Conservation (phyloP, 2,888 invertebrate genomes). For the Limnephilus marmoratus region DNA sequence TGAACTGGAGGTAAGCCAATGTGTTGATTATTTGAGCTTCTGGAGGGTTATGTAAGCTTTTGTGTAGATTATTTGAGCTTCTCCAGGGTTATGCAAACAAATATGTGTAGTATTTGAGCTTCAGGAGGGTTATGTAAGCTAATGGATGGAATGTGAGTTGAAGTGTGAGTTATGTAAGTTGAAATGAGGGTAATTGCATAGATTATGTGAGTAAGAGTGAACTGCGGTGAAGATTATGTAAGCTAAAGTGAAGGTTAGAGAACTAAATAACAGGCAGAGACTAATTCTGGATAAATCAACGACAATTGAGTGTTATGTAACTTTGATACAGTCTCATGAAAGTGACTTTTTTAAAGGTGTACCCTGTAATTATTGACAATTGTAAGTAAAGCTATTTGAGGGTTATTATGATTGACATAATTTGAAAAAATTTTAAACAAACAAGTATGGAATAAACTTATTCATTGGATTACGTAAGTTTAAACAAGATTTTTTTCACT, state of each 20-base stretch:
- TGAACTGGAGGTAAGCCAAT: not conserved
- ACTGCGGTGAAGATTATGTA: not conserved
- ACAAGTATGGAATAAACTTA: not conserved
- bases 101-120: not conserved
- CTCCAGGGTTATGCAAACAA: not conserved
- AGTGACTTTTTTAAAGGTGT: not conserved
- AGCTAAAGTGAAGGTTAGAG: not conserved
- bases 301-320: not conserved
- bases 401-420: not conserved
- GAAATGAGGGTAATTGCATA: not conserved
- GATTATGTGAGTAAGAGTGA: not conserved
- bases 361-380: not conserved
- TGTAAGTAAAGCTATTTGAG: not conserved
- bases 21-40: not conserved
- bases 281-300: not conserved
- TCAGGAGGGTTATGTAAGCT: not conserved
- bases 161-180: not conserved
- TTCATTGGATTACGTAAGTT: not conserved
- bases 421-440: not conserved
- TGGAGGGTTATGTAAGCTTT: too few species aligned
- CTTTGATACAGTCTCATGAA: not conserved
- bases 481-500: not conserved
- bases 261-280: not conserved
- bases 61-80: not conserved
- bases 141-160: not conserved